Evolutionary conservation across 1,140 invertebrate genomes (phyloP).

Genomic region (Propsilocerus akamusi): DNA sequence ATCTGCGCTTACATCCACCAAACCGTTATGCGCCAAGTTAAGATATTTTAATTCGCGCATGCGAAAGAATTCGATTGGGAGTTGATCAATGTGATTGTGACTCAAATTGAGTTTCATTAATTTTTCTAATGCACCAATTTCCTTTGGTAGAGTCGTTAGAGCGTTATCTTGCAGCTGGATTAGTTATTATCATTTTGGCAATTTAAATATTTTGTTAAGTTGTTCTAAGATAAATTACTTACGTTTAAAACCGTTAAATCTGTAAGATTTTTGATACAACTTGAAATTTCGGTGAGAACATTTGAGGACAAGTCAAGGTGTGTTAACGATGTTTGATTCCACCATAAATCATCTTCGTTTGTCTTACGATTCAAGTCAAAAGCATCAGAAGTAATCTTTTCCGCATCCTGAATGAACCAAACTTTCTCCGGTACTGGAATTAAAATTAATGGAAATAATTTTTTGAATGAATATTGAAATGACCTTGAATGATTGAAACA

Average conservation of each 20-base stretch:
- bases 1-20: constrained; percentile 33
- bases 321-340: constrained; percentile 62
- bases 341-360: constrained; percentile 54
- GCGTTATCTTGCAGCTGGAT: constrained; percentile 63
- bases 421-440: constrained; percentile 59
- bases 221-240: constrained; percentile 17
- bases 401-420: constrained; percentile 60
- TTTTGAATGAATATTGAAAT: background rate
- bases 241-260: constrained; percentile 54
- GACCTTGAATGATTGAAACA: background rate
- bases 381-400: constrained; percentile 44
- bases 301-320: constrained; percentile 70
- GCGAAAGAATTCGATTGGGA: constrained; percentile 44
- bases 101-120: constrained; percentile 61
- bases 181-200: constrained; percentile 7
- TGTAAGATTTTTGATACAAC: constrained; percentile 45
- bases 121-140: constrained; percentile 54
- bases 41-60: constrained; percentile 44
- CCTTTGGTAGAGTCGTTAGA: constrained; percentile 45
- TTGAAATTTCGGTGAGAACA: constrained; percentile 40
- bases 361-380: constrained; percentile 30
- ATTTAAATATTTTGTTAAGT: background rate
- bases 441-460: constrained; percentile 6
- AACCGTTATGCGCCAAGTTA: constrained; percentile 50
- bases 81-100: constrained; percentile 46